Evolutionary conservation across 2,113 vertebrate genomes (phyloP).

Genomic region (Macrotis lagotis): DNA sequence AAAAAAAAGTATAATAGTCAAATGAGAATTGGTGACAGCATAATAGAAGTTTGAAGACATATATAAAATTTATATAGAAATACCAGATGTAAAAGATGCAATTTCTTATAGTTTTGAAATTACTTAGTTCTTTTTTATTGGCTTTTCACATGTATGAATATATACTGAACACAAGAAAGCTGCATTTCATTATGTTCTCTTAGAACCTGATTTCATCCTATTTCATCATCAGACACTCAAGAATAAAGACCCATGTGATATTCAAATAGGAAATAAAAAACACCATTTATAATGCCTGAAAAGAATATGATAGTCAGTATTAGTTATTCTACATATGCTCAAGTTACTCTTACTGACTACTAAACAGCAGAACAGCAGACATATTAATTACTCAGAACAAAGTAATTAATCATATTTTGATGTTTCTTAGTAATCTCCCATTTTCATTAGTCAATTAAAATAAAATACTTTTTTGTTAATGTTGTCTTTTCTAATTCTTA

Average conservation of each 20-base stretch:
- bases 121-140: conserved; percentile 66
- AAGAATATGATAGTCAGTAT: conserved; percentile 18
- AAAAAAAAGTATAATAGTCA: conserved; percentile 30
- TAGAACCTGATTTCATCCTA: conserved; percentile 65
- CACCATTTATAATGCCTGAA: conserved; percentile 53
- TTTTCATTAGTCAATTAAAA: conserved; percentile 27
- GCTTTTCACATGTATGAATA: conserved; percentile 56
- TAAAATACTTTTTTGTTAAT: background rate
- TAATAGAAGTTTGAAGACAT: conserved; percentile 68
- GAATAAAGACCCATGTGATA: conserved; percentile 69
- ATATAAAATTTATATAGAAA: conserved; percentile 70
- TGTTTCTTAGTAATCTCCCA: background rate
- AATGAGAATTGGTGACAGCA: conserved; percentile 57
- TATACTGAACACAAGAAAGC: conserved; percentile 46
- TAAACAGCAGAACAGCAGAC: background rate
- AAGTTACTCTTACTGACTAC: conserved; percentile 7
- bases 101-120: conserved; percentile 61
- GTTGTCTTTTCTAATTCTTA: background rate
- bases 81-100: conserved; percentile 66
- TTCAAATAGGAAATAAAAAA: conserved; percentile 67
- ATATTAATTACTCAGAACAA: fast-evolving
- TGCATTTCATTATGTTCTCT: conserved; percentile 70
- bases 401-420: conserved; percentile 36
- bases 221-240: conserved; percentile 70
- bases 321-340: background rate